Conservation (phyloP, 2,113 vertebrate species). For the Clarias gariepinus region DNA sequence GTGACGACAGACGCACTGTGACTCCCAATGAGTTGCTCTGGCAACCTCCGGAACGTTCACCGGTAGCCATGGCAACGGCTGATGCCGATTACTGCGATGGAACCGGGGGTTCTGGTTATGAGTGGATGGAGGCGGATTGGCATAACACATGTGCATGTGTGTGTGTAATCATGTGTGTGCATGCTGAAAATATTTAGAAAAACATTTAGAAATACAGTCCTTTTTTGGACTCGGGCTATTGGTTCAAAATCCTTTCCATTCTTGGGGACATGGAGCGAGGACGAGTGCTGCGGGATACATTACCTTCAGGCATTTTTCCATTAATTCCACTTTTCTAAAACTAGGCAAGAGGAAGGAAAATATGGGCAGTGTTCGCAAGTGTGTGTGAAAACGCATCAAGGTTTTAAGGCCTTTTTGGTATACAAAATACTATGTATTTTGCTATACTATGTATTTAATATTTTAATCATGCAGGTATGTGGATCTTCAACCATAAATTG, state of each 20-base stretch:
- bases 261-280: slow-evolving; percentile 6
- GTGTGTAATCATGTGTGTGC: neutral
- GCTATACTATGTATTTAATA: neutral
- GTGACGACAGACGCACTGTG: slow-evolving; percentile 64
- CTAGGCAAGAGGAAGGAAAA: slow-evolving; percentile 14
- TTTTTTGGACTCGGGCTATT: neutral
- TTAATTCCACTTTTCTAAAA: slow-evolving; percentile 27
- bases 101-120: slow-evolving; percentile 46
- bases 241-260: slow-evolving; percentile 18
- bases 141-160: slow-evolving; percentile 22
- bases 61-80: slow-evolving; percentile 74
- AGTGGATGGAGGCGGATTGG: slow-evolving; percentile 48
- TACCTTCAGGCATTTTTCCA: slow-evolving; percentile 44
- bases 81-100: slow-evolving; percentile 70
- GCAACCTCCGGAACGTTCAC: slow-evolving; percentile 71
- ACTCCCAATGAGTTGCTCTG: slow-evolving; percentile 75
- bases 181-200: neutral
- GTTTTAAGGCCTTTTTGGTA: neutral
- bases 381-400: neutral
- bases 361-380: neutral
- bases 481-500: neutral
- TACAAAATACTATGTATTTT: no score
- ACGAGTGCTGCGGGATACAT: slow-evolving; percentile 5
- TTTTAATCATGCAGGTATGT: neutral
- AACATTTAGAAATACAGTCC: neutral